Evolutionary conservation across 2,888 invertebrate species (phyloP).

Genomic region (Entomobrya multifasciata): DNA sequence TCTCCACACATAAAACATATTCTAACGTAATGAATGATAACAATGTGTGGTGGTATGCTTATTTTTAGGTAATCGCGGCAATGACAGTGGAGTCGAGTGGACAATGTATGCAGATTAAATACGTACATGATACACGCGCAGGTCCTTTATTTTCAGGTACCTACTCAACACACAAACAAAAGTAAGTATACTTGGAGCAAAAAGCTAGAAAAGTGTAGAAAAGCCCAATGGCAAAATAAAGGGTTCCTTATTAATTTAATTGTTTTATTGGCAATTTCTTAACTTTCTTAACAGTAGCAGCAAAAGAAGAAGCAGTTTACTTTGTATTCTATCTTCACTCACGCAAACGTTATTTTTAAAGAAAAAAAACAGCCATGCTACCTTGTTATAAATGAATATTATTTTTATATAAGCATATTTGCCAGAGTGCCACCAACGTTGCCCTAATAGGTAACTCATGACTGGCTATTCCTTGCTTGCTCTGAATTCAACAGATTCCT

Average conservation of each 20-base stretch:
- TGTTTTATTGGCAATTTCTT: slow-evolving; percentile 53
- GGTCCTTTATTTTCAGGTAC: neutral
- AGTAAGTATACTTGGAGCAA: no score
- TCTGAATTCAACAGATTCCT: slow-evolving; percentile 46
- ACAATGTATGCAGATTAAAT: no score
- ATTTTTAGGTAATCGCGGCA: slow-evolving; percentile 27
- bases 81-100: slow-evolving; percentile 51
- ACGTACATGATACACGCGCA: neutral
- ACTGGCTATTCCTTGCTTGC: slow-evolving; percentile 8
- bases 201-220: neutral
- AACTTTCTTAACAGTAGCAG: slow-evolving; percentile 23
- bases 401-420: no score
- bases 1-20: neutral
- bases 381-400: no score
- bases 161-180: no score
- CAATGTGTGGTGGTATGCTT: neutral
- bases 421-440: neutral
- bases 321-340: neutral
- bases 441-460: slow-evolving; percentile 24
- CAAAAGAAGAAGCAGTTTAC: neutral
- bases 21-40: neutral
- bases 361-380: no score
- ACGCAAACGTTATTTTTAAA: neutral
- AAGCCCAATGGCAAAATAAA: slow-evolving; percentile 6
- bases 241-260: slow-evolving; percentile 65